Percentiles rank a stretch among this genome's conserved stretches.
Evolutionary conservation across 2,888 invertebrate species (phyloP).

Genomic region (Hedya salicella): DNA sequence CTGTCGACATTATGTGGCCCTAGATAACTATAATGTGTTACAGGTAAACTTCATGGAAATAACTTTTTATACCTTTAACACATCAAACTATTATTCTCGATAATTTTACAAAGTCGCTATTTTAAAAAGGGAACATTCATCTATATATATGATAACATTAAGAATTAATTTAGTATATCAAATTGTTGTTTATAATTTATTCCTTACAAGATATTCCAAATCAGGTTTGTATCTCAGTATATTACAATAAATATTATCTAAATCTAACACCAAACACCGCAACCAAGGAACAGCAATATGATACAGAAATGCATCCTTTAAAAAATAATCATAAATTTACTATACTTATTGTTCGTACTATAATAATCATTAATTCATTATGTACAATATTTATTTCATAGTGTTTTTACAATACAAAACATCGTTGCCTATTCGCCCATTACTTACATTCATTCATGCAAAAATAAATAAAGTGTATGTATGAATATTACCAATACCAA

Average conservation of each 20-base stretch:
- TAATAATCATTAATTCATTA: conserved; percentile 46
- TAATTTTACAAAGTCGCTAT: conserved; percentile 12
- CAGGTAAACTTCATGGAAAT: conserved; percentile 30
- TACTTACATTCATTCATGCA: conserved; percentile 23
- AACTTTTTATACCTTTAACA: conserved; percentile 36
- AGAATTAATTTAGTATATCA: conserved; percentile 32
- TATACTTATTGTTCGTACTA: conserved; percentile 48
- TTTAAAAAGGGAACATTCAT: conserved; percentile 8
- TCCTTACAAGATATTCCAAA: background rate
- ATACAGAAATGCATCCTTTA: conserved; percentile 66
- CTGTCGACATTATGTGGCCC: conserved; percentile 31
- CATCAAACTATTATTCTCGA: conserved; percentile 33
- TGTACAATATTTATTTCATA: conserved; percentile 47
- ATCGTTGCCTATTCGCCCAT: conserved; percentile 44
- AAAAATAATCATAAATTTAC: conserved; percentile 50
- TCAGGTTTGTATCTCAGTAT: conserved; percentile 60
- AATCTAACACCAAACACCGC: conserved; percentile 79
- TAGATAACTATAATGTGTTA: conserved; percentile 21
- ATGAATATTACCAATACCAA: too few relatives aligned
- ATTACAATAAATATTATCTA: conserved; percentile 45
- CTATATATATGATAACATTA: conserved; percentile 13
- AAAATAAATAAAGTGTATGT: background rate
- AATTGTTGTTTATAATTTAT: conserved; percentile 13
- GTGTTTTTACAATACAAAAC: conserved; percentile 51
- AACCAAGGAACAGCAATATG: conserved; percentile 68